Evolutionary conservation across 1,140 invertebrate genomes (phyloP).

Genomic region (Amphibalanus amphitrite): DNA sequence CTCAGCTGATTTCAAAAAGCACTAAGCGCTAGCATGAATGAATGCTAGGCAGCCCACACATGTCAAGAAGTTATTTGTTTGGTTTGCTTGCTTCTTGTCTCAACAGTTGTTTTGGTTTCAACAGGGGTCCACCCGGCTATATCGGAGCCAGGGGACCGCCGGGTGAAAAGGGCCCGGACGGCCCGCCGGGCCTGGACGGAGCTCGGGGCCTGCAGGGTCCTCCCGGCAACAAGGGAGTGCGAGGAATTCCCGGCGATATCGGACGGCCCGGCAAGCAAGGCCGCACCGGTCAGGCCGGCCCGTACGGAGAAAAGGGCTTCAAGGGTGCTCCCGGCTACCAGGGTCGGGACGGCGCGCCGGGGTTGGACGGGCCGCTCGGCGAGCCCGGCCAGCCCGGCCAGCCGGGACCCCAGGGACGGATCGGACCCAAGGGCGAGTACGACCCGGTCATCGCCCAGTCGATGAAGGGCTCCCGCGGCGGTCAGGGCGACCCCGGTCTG

Average conservation of each 20-base stretch:
- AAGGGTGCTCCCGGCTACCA: background rate
- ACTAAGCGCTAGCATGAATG: too few species aligned
- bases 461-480: background rate
- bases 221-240: background rate
- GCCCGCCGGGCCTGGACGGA: background rate
- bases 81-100: background rate
- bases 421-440: slow-evolving; percentile 5
- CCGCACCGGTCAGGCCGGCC: background rate
- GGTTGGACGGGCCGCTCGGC: too few species aligned
- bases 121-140: background rate
- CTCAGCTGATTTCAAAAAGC: too few species aligned
- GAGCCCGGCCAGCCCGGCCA: background rate
- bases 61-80: background rate
- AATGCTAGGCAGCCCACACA: background rate
- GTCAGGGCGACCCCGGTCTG: background rate
- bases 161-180: background rate
- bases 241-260: background rate
- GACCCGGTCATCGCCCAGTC: background rate
- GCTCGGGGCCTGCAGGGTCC: background rate
- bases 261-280: slow-evolving; percentile 4
- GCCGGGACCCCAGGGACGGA: background rate
- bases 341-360: background rate
- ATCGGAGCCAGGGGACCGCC: background rate
- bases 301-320: background rate
- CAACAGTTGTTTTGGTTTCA: too few species aligned